Evolutionary conservation across 37 sponge, comb jelly and placozoan genomes (phyloP).

Genomic region (Geodia barretti): DNA sequence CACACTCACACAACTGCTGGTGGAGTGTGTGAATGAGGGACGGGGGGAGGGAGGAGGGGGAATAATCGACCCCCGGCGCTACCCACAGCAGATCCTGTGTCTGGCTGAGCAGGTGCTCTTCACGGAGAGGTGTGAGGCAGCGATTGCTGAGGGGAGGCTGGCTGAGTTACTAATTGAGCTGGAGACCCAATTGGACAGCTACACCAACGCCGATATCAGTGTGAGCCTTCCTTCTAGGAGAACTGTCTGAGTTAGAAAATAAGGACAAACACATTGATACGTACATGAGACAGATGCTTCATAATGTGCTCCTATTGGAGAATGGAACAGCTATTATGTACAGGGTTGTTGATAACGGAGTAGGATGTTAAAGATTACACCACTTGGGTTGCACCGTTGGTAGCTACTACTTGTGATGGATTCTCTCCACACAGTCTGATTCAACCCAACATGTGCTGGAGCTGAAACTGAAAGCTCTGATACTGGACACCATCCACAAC

Average conservation of each 20-base stretch:
- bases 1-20: constrained; percentile 80
- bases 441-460: constrained; percentile 44
- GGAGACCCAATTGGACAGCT: constrained; percentile 88
- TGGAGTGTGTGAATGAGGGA: constrained; percentile 72
- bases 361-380: too few species aligned
- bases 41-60: neutral
- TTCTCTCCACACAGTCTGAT: neutral
- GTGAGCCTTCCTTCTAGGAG: neutral
- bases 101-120: constrained; percentile 90
- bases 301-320: too few species aligned
- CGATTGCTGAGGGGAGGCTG: constrained; percentile 67
- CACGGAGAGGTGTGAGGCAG: constrained; percentile 94
- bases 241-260: neutral
- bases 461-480: constrained; percentile 88
- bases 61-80: constrained; percentile 70
- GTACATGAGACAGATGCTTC: neutral
- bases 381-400: too few species aligned
- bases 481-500: constrained; percentile 92
- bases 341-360: too few species aligned
- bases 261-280: neutral
- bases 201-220: constrained; percentile 73
- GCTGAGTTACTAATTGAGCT: constrained; percentile 84
- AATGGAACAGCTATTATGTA: too few species aligned
- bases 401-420: too few species aligned
- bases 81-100: constrained; percentile 93